These are phyloP conservation scores for Drosophila limbata DNA, from an alignment of 2,888 invertebrate genomes.

Conservation along the genomic window DNA sequence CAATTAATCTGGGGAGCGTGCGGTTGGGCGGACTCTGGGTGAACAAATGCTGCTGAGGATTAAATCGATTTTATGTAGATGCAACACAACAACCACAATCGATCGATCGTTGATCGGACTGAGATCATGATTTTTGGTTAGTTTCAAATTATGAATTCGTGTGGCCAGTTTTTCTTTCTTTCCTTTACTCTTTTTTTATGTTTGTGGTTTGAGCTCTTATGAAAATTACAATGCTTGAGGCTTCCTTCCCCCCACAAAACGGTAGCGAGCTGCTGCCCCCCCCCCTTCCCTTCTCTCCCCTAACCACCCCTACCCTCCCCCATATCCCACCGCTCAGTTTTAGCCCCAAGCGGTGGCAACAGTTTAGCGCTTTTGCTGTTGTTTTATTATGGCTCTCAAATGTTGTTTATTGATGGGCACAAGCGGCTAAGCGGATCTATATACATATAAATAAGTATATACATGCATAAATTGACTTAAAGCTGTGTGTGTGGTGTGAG, in stretches of 20 bases:
- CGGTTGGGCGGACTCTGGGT: constrained; percentile 50
- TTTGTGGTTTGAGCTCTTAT: constrained; percentile 37
- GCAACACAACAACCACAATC: constrained; percentile 20
- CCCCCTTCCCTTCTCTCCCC: background rate
- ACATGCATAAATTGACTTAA: constrained; percentile 40
- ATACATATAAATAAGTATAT: constrained; percentile 48
- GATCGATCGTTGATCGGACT: constrained; percentile 20
- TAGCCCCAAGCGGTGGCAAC: constrained; percentile 58
- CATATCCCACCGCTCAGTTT: background rate
- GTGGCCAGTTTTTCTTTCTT: constrained; percentile 20
- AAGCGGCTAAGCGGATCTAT: constrained; percentile 75
- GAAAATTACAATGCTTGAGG: constrained; percentile 67
- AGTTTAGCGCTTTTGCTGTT: constrained; percentile 71
- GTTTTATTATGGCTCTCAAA: constrained; percentile 61
- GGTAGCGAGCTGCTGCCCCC: constrained; percentile 53
- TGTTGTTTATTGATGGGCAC: constrained; percentile 74
- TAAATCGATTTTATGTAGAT: constrained; percentile 77
- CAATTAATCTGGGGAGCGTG: constrained; percentile 78
- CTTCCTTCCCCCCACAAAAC: constrained; percentile 47
- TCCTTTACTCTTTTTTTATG: constrained; percentile 8
- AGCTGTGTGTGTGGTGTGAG: constrained; percentile 10
- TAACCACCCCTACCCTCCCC: background rate
- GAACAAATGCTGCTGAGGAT: constrained; percentile 67
- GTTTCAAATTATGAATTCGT: constrained; percentile 28
- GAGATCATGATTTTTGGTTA: constrained; percentile 26